Evolutionary conservation across 2,797 vertebrate species (phyloP).

Genomic region (Bovichtus variegatus): DNA sequence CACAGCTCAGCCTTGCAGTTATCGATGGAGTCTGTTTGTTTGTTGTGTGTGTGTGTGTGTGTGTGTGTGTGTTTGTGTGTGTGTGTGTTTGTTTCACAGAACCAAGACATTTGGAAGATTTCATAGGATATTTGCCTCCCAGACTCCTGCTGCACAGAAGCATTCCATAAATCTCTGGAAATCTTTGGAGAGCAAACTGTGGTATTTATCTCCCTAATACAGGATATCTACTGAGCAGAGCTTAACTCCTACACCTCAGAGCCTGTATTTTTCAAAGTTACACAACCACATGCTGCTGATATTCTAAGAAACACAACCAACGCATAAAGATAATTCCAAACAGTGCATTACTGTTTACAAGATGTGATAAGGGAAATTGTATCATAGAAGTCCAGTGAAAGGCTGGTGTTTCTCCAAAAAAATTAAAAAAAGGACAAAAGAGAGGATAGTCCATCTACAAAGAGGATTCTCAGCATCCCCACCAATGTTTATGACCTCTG

Average conservation of each 20-base stretch:
- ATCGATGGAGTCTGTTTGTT: slow-evolving; percentile 3
- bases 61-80: slow-evolving; percentile 14
- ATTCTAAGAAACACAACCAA: slow-evolving; percentile 28
- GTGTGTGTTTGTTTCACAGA: slow-evolving; percentile 22
- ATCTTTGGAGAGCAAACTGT: slow-evolving; percentile 64
- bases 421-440: slow-evolving; percentile 45
- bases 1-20: slow-evolving; percentile 58
- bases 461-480: slow-evolving; percentile 10
- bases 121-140: slow-evolving; percentile 62
- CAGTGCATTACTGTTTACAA: slow-evolving; percentile 34
- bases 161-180: slow-evolving; percentile 71
- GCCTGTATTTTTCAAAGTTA: slow-evolving; percentile 50
- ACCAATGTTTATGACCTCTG: slow-evolving; percentile 27
- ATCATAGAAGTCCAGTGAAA: slow-evolving; percentile 16
- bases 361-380: slow-evolving; percentile 12
- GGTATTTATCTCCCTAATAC: slow-evolving; percentile 72
- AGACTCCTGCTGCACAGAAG: slow-evolving; percentile 56
- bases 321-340: slow-evolving; percentile 32
- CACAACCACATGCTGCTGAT: slow-evolving; percentile 41
- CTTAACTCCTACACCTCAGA: slow-evolving; percentile 58
- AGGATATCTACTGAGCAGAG: slow-evolving; percentile 53
- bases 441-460: slow-evolving; percentile 16
- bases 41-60: slow-evolving; percentile 17
- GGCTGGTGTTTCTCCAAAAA: neutral
- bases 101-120: slow-evolving; percentile 59